Conservation (phyloP, 2,113 vertebrate species). For the Syrrhaptes paradoxus region DNA sequence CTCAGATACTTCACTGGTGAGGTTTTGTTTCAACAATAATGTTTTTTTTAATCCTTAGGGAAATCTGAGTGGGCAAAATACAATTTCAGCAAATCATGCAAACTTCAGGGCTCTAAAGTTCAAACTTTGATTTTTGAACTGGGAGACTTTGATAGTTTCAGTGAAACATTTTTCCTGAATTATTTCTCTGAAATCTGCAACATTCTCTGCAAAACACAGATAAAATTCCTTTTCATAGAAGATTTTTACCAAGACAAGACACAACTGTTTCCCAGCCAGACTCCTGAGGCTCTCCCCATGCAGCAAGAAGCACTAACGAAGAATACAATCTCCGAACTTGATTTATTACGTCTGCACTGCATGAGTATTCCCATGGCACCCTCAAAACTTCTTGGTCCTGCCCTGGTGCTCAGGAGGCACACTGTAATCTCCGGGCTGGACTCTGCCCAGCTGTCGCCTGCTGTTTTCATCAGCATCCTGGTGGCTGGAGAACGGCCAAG, state of each 20-base stretch:
- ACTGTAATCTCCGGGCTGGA: not conserved
- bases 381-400: not conserved
- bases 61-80: not conserved
- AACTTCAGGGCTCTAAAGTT: not conserved
- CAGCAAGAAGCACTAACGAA: not conserved
- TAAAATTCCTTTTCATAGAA: not conserved
- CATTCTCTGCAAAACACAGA: accelerated
- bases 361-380: not conserved
- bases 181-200: not conserved
- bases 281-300: not conserved
- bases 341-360: not conserved
- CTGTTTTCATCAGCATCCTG: not conserved
- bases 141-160: not conserved
- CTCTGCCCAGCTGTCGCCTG: not conserved
- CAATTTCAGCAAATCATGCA: not conserved
- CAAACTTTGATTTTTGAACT: not conserved
- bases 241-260: not conserved
- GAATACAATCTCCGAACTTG: not conserved
- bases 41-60: not conserved
- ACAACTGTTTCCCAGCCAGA: not conserved
- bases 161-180: not conserved
- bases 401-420: not conserved
- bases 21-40: not conserved
- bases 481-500: not conserved
- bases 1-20: not conserved